These are phyloP conservation scores for Tachina grossa DNA, from an alignment of 2,888 invertebrate species.

Conservation along the genomic window DNA sequence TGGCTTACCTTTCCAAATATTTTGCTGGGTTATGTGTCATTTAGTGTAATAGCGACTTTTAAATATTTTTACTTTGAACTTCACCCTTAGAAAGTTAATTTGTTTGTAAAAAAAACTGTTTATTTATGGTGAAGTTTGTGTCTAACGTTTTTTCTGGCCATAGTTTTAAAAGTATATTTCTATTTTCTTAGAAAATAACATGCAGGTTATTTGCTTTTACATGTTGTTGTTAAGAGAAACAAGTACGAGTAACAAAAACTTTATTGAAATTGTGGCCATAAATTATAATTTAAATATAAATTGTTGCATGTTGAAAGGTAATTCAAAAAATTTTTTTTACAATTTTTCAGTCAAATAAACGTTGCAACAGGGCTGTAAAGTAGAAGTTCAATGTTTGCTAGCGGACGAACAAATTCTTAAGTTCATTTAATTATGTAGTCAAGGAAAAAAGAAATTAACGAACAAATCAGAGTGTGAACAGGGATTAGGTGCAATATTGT, in stretches of 20 bases:
- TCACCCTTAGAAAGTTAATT: conserved; percentile 60
- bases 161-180: conserved; percentile 4
- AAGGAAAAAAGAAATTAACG: too few relatives aligned
- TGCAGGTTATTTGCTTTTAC: conserved; percentile 31
- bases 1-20: neutral
- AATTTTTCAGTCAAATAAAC: conserved; percentile 7
- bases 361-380: neutral
- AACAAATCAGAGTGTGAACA: too few relatives aligned
- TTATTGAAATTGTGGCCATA: conserved; percentile 19
- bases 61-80: conserved; percentile 61
- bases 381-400: neutral
- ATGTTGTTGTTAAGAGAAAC: conserved; percentile 4
- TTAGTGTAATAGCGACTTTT: conserved; percentile 16
- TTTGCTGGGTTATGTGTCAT: conserved; percentile 42
- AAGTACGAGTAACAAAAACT: neutral
- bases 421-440: too few relatives aligned
- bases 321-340: conserved; percentile 1
- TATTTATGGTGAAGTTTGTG: conserved; percentile 25
- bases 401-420: too few relatives aligned
- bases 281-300: conserved; percentile 47
- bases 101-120: conserved; percentile 13
- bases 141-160: conserved; percentile 26
- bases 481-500: too few relatives aligned
- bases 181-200: neutral
- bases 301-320: conserved; percentile 50